Evolutionary conservation across 2,113 vertebrate species (phyloP), one percentile per base, ranked within the genome.

Genomic region (Ascaphus truei): DNA sequence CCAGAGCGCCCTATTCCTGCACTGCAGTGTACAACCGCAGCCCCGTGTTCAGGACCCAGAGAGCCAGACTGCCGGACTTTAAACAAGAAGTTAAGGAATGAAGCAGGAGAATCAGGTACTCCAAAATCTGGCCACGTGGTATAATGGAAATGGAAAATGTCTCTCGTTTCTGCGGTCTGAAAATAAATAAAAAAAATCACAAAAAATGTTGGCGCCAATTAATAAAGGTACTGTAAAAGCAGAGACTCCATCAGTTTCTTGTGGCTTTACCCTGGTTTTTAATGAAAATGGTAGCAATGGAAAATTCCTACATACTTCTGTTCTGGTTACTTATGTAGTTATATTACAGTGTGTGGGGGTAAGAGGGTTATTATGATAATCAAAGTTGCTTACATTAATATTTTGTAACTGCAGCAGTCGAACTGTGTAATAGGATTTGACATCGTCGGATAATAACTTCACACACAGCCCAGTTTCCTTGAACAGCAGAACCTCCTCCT

Each of bases 61-160:
- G 93, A 97, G 12, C 93, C 91, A 6, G 95, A 98, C 51, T 98
- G 92, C 66, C 95, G 90, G 45, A 98, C 95, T 87, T 96, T 94
- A 76, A 96, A 93, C 76, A 99, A 90, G 83, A 98, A 99, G 78
- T 96, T 94, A 74, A 99, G 94, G 84, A 98, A 99, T 50, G 93
- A 95, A 73, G 93, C 95, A 4, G 97, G 97, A 62, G 96, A 99
- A 76, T 98, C 95, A 23, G 97, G 97, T 73, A 99, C 96, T 41
- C 97, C 97, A n/a, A 99, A 99, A 82, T 99, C 97, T 72, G 97
- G 96, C 97, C 97, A 99, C 0, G 95, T 96, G 61, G 97, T 99
- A 88, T 98, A 99, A 86, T 99, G 97, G 87, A 98, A 99, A 82
- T 99, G 97, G 80, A 88, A 95, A 76, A 99, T 93, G 76, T 93